Evolutionary conservation across 1,140 invertebrate genomes (phyloP).

Genomic region (Colletes gigas): DNA sequence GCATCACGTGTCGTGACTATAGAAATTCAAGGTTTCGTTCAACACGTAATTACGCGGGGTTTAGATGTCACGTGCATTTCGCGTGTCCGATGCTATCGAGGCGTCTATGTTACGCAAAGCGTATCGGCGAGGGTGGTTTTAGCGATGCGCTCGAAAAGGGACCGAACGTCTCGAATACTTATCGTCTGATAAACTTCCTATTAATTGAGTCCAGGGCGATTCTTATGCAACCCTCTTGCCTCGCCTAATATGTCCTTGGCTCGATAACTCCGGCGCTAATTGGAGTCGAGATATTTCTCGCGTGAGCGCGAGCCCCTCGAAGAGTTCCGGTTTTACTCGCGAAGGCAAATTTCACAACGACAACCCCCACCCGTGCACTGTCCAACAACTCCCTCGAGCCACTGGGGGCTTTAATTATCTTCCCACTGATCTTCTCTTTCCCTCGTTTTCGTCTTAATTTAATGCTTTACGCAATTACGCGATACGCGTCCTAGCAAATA

Average conservation of each 20-base stretch:
- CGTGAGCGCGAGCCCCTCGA: constrained; percentile 4
- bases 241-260: constrained; percentile 22
- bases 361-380: neutral
- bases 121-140: neutral
- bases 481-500: constrained; percentile 32
- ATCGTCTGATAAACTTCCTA: neutral
- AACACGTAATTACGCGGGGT: constrained; percentile 19
- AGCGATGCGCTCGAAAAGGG: neutral
- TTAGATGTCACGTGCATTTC: constrained; percentile 15
- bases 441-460: constrained; percentile 25
- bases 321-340: neutral
- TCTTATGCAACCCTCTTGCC: neutral
- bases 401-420: too few species aligned
- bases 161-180: neutral
- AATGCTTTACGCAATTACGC: constrained; percentile 40
- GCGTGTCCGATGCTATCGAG: constrained; percentile 15
- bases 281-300: constrained; percentile 36
- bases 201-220: constrained; percentile 1
- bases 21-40: constrained; percentile 21
- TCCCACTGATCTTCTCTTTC: too few species aligned
- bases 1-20: constrained; percentile 4
- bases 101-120: neutral
- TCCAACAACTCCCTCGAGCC: too few species aligned
- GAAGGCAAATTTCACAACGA: constrained; percentile 20
- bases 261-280: constrained; percentile 33